A percentile compares a stretch with the other conserved stretches of the same genome.
These are phyloP conservation scores for Taphrorychus bicolor DNA, from an alignment of 2,888 invertebrate species.

Conservation along the genomic window DNA sequence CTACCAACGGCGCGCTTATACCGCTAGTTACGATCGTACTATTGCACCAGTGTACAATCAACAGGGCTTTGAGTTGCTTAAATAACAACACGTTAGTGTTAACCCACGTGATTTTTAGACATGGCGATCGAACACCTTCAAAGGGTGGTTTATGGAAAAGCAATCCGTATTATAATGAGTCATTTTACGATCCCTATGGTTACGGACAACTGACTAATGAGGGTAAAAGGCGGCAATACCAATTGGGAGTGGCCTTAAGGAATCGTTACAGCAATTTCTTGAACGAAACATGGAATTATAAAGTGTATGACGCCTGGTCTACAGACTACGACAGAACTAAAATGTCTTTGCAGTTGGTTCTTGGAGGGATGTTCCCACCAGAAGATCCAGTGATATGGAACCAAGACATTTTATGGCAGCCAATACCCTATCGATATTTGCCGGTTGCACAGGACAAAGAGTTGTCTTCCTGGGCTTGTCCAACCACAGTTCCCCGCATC, in stretches of 20 bases:
- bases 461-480: constrained; percentile 35
- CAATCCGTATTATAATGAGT: constrained; percentile 70
- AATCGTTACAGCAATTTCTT: constrained; percentile 68
- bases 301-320: constrained; percentile 64
- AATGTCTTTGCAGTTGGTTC: constrained; percentile 72
- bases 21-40: neutral
- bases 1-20: neutral
- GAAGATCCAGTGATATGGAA: constrained; percentile 65
- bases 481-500: constrained; percentile 27
- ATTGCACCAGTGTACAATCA: neutral
- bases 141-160: constrained; percentile 68
- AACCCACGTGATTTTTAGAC: constrained; percentile 66
- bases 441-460: constrained; percentile 42
- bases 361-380: constrained; percentile 74
- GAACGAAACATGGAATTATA: constrained; percentile 64
- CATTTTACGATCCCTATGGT: constrained; percentile 70
- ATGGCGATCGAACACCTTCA: constrained; percentile 78
- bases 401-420: constrained; percentile 52
- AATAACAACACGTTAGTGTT: constrained; percentile 5
- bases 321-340: constrained; percentile 75
- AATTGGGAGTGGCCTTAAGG: constrained; percentile 68
- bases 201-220: constrained; percentile 77
- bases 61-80: neutral
- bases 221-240: constrained; percentile 26
- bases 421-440: constrained; percentile 48